Percentiles rank a stretch among this genome's conserved stretches.
Conservation (phyloP, 1,140 invertebrate species). For the Leptestheria dahalacensis region DNA sequence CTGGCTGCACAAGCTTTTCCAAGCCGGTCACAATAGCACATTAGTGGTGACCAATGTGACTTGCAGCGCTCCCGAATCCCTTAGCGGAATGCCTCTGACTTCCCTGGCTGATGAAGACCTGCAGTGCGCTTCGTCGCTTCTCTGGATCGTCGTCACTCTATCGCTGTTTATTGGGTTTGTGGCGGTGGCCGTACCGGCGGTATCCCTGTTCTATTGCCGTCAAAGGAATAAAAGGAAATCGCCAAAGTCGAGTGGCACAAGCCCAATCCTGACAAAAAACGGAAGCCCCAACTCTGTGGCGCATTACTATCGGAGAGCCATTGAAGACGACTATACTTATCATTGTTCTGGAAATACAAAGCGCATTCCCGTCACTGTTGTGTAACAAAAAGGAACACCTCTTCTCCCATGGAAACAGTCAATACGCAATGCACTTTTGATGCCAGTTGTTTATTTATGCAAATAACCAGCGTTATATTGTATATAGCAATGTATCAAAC, state of each 20-base stretch:
- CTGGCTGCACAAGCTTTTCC: slow-evolving; percentile 58
- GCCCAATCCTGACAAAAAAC: slow-evolving; percentile 1
- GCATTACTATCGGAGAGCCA: neutral
- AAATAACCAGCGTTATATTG: too few relatives aligned
- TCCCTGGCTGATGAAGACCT: neutral
- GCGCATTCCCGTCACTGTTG: slow-evolving; percentile 1
- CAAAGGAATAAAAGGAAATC: neutral
- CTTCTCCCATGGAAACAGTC: neutral
- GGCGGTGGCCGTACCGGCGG: neutral
- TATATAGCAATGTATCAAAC: too few relatives aligned
- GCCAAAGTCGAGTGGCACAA: slow-evolving; percentile 3
- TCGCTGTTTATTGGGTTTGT: neutral
- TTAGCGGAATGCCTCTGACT: neutral
- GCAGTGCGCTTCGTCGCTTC: neutral
- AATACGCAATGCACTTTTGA: neutral
- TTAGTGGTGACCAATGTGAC: slow-evolving; percentile 4
- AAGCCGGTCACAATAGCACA: neutral
- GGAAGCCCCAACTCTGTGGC: neutral
- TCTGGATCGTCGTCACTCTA: neutral
- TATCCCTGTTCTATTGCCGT: neutral
- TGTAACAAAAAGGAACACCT: neutral
- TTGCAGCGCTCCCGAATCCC: neutral
- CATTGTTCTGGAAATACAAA: slow-evolving; percentile 1
- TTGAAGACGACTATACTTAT: slow-evolving; percentile 7
- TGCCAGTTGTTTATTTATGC: neutral